Conservation (phyloP, 2,888 invertebrate species). For the Chrysolina haemoptera region DNA sequence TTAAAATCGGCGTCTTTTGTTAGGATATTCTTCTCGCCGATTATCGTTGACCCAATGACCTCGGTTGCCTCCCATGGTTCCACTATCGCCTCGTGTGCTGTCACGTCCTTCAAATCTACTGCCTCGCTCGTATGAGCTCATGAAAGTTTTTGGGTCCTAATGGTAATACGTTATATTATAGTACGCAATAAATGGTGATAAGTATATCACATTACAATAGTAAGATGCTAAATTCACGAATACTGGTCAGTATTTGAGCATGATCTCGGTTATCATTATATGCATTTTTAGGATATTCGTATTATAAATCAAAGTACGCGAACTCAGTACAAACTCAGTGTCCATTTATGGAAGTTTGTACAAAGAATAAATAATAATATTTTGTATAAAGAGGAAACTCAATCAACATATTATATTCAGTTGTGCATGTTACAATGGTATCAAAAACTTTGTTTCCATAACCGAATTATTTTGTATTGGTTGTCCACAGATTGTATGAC, state of each 20-base stretch:
- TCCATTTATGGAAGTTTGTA: background rate
- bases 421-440: no score
- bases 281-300: background rate
- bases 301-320: background rate
- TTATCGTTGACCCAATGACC: slow-evolving; percentile 63
- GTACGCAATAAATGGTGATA: slow-evolving; percentile 10
- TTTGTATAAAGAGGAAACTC: slow-evolving; percentile 14
- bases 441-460: no score
- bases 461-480: no score
- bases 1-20: slow-evolving; percentile 61
- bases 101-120: slow-evolving; percentile 49
- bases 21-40: slow-evolving; percentile 60
- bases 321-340: slow-evolving; percentile 1
- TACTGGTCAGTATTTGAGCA: background rate
- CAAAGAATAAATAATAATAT: slow-evolving; percentile 11
- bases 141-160: slow-evolving; percentile 62
- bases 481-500: no score
- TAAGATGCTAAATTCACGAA: background rate
- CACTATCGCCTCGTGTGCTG: slow-evolving; percentile 49
- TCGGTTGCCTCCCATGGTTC: slow-evolving; percentile 50
- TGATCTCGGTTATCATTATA: background rate
- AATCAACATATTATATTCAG: no score
- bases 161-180: slow-evolving; percentile 50
- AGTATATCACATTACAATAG: background rate
- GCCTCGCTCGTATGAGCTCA: slow-evolving; percentile 62